Base-by-base conservation (phyloP, 1,140 invertebrate species). In the Campoletis sonorensis region DNA sequence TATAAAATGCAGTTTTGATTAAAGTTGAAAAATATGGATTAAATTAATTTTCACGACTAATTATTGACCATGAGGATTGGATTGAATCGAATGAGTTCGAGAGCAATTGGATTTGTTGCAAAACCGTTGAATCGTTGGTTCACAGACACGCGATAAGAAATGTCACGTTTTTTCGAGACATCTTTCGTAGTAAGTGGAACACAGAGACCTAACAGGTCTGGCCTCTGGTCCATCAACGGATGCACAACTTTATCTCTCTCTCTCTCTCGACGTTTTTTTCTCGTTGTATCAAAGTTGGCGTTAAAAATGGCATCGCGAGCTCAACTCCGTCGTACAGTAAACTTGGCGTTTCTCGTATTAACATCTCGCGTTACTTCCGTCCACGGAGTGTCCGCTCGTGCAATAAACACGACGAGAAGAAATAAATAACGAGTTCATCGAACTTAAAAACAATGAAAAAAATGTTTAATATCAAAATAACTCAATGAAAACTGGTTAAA, bases 131-230 rank as follows among this genome's bases (percentile, higher is more conserved):
- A 11, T 45, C 54, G 13, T 21, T 58, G 8, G 40, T 11, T 58
- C 54, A 58, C 18, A 58, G 54, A 58, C 18, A 58, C 54, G 54
- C 16, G 54, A 58, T 58, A 58, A 58, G 54, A 58, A 58, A 21
- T 23, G 16, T 58, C 54, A n/a, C 54, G 1, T 58, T 58, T 23
- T 58, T 58, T 58, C 18, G 54, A 58, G 18, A 18, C 54, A 58
- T 58, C 54, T 58, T 58, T 58, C 54, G 54, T 58, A 4, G 54
- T 58, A 58, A 58, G 54, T 58, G 18, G 54, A 58, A 4, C 54
- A 58, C 54, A 13, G 54, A n/a, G 54, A n/a, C 54, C 21, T 58
- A 58, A 58, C 54, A 58, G 54, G 54, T 58, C 54, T 58, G 54
- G 54, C 40, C 40, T 45, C 40, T 13, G 54, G 54, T 58, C 54